phyloP scores from a whole-genome alignment of 2,113 vertebrate species.

The Origma solitaria region DNA sequence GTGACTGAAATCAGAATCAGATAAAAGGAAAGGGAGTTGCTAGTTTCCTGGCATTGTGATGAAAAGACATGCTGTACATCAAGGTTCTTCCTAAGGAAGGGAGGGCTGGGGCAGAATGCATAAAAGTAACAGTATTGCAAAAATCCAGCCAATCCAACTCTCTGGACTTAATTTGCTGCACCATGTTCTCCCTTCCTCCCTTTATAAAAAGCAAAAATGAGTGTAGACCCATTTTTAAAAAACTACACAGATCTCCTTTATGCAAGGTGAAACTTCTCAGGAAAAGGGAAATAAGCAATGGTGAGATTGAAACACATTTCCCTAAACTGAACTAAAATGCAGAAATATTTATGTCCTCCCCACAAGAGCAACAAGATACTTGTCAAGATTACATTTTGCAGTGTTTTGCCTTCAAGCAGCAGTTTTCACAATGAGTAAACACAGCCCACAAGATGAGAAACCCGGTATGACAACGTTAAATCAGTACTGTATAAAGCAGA shows the following conservation, averaged over 20 bases:
- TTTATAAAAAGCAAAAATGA: background rate
- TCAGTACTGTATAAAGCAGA: constrained; percentile 36
- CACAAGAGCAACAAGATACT: constrained; percentile 50
- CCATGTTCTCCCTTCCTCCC: background rate
- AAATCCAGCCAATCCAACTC: background rate
- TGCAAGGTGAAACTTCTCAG: background rate
- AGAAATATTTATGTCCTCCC: constrained; percentile 45
- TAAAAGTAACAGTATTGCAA: background rate
- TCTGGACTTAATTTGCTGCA: background rate
- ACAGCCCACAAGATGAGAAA: constrained; percentile 43
- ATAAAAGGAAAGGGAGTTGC: background rate
- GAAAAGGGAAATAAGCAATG: constrained; percentile 5
- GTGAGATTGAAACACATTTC: background rate
- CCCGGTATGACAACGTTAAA: constrained; percentile 42
- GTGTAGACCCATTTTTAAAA: background rate
- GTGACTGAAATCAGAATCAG: background rate
- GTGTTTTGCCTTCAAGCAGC: constrained; percentile 62
- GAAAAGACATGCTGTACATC: background rate
- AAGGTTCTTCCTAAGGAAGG: background rate
- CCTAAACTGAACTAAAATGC: constrained; percentile 35
- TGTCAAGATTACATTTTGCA: constrained; percentile 58
- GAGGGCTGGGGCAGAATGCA: background rate
- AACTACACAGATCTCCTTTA: background rate
- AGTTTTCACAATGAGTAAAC: constrained; percentile 62
- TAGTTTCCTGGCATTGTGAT: background rate